Evolutionary conservation across 2,888 invertebrate genomes (phyloP), one percentile per base, ranked within the genome.

Genomic region (Pasiphila rectangulata): DNA sequence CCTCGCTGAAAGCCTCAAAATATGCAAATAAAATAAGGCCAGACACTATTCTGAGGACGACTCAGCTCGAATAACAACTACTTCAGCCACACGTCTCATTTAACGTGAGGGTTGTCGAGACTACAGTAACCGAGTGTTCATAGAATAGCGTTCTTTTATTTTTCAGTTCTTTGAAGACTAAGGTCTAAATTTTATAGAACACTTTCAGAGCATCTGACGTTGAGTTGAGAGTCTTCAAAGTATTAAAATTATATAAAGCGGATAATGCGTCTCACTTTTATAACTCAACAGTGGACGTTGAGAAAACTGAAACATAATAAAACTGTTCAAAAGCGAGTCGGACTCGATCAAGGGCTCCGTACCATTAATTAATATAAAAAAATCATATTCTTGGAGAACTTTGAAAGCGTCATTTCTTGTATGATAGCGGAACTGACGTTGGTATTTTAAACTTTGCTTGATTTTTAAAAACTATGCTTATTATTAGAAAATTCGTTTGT

Each of bases 61-160:
- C 56, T 56, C 52, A 43, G 50, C 45, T 46, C 51, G 59, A 59
- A 59, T 59, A 61, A 59, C 59, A 59, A 59, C 51, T 59, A 59
- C 53, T 46, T 42, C 46, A 48, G 17, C 50, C 53, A 47, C 51
- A 52, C 54, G 59, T 46, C 57, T 57, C 59, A 59, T 61, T 61
- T 59, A 55, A 39, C 50, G 35, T 37, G 35, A 54, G 55, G 52
- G 52, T 50, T 57, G 57, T 49, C 44, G 46, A 48, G 48, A 45
- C 38, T 37, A 38, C 54, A 43, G 40, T 6, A 21, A 27, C 35
- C 15, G 27, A 43, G 13, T 19, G 27, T 36, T 35, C 21, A 21
- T 15, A 46, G 24, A 5, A 16, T 7, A 32, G 20, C 24, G 2
- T 17, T 30, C 30, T 38, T 45, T 39, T 32, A 45, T 44, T 37